Evolutionary conservation across 2,113 vertebrate genomes (phyloP).

Genomic region (Lagenorhynchus albirostris): DNA sequence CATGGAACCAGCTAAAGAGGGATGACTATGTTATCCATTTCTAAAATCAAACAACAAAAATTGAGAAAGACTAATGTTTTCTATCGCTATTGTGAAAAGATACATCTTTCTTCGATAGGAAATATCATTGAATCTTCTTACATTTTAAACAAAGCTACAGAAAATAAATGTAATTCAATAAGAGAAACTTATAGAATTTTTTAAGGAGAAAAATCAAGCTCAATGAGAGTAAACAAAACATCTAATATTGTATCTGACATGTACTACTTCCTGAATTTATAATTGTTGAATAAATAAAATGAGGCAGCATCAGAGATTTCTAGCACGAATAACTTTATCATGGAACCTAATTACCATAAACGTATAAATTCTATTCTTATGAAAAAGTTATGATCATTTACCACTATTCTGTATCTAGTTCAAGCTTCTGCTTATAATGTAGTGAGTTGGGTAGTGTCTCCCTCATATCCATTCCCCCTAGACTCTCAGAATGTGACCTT

Average conservation of each 20-base stretch:
- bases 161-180: neutral
- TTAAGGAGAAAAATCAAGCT: neutral
- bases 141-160: neutral
- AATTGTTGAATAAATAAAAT: neutral
- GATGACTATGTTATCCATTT: neutral
- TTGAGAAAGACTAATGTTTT: neutral
- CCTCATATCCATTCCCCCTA: too few species aligned
- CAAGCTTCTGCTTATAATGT: neutral
- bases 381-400: neutral
- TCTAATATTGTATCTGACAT: neutral
- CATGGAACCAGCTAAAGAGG: too few species aligned
- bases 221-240: too few species aligned
- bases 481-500: neutral
- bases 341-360: neutral
- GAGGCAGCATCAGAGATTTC: neutral
- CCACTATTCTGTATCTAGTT: neutral
- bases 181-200: neutral
- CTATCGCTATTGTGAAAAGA: neutral
- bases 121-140: neutral
- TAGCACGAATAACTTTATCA: neutral
- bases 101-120: neutral
- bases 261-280: neutral
- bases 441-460: neutral
- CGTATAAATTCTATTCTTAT: neutral
- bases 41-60: neutral